These are phyloP conservation scores for Drosophila neonasuta DNA, from an alignment of 2,888 invertebrate genomes.

Conservation along the genomic window DNA sequence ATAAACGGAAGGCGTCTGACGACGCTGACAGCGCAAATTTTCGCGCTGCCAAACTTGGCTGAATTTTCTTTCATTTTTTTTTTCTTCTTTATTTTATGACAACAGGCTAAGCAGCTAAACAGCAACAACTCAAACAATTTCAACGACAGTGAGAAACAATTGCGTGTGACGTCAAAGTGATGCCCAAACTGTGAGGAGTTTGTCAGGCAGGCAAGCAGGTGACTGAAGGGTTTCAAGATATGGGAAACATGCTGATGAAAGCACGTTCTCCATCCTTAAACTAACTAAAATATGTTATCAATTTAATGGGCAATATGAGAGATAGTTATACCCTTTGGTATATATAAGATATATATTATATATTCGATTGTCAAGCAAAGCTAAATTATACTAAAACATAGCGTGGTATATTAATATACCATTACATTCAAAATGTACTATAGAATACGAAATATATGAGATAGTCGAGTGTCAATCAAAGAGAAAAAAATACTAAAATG, in stretches of 20 bases:
- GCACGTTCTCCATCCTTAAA: background rate
- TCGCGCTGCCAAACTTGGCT: conserved; percentile 40
- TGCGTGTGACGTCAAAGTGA: conserved; percentile 46
- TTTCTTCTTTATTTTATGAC: conserved; percentile 22
- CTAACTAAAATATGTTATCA: too few relatives aligned
- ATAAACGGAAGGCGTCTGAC: conserved; percentile 41
- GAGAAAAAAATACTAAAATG: too few relatives aligned
- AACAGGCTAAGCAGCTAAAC: conserved; percentile 8
- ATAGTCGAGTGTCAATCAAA: too few relatives aligned
- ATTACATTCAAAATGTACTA: too few relatives aligned
- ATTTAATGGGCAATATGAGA: too few relatives aligned
- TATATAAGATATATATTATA: too few relatives aligned
- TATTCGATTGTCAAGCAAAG: too few relatives aligned
- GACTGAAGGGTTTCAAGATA: conserved; percentile 19
- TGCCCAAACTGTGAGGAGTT: conserved; percentile 31
- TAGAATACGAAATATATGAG: too few relatives aligned
- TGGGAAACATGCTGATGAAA: background rate
- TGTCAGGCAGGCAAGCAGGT: conserved; percentile 3
- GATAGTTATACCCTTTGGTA: too few relatives aligned
- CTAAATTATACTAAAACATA: too few relatives aligned
- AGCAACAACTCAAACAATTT: conserved; percentile 19
- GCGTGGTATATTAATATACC: too few relatives aligned
- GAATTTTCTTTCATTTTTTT: conserved; percentile 33
- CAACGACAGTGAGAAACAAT: conserved; percentile 28
- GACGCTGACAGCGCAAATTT: conserved; percentile 51